Conservation (phyloP, 2,113 vertebrate species). For the Oplegnathus fasciatus region DNA sequence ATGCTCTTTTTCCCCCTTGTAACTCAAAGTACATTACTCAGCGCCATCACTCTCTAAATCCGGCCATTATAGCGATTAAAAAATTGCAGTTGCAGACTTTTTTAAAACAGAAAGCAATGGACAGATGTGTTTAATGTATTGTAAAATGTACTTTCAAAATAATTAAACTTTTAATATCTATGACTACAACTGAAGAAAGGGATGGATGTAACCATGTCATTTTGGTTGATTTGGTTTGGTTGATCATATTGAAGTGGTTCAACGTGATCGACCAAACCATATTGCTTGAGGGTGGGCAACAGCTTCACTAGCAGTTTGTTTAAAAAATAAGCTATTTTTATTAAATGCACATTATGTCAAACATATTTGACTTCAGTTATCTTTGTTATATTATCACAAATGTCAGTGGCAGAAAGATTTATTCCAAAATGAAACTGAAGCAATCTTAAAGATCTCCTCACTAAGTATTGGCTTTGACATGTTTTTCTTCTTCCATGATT, state of each 20-base stretch:
- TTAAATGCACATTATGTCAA: conserved; percentile 4
- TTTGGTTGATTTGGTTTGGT: not conserved
- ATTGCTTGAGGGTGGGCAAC: not conserved
- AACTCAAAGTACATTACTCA: conserved; percentile 37
- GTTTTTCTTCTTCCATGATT: conserved; percentile 81
- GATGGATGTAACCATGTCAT: too few relatives aligned
- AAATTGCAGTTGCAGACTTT: not conserved
- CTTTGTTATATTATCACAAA: conserved; percentile 36
- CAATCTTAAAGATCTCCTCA: conserved; percentile 64
- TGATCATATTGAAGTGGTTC: not conserved
- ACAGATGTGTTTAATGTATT: not conserved
- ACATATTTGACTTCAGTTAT: not conserved
- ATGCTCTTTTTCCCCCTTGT: conserved; percentile 44
- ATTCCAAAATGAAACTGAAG: conserved; percentile 44
- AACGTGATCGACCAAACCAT: not conserved
- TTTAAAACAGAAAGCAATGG: not conserved
- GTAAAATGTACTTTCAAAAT: not conserved
- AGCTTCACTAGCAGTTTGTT: not conserved
- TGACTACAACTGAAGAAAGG: not conserved
- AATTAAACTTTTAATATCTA: not conserved
- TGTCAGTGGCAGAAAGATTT: conserved; percentile 28
- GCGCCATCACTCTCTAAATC: conserved; percentile 19
- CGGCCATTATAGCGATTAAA: not conserved
- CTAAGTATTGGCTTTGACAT: conserved; percentile 77
- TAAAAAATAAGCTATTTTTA: not conserved